Evolutionary conservation across 2,113 vertebrate genomes (phyloP).

Genomic region (Actenoides lindsayi): DNA sequence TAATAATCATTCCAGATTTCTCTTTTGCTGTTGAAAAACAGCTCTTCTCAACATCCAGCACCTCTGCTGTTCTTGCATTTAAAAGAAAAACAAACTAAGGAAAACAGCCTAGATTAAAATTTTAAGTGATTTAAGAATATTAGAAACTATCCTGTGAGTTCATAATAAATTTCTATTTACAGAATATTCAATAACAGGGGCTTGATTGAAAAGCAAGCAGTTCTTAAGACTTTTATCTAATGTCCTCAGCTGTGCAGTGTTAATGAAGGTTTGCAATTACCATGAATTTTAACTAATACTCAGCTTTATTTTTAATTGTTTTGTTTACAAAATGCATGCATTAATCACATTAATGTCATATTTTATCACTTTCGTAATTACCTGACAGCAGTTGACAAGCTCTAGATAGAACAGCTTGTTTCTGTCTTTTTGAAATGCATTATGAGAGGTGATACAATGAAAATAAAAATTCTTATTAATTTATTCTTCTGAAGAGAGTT

Average conservation of each 20-base stretch:
- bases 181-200: conserved; percentile 56
- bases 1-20: background rate
- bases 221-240: conserved; percentile 79
- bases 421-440: background rate
- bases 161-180: conserved; percentile 60
- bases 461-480: background rate
- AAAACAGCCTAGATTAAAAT: conserved; percentile 18
- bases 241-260: conserved; percentile 83
- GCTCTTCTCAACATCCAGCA: background rate
- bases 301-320: conserved; percentile 78
- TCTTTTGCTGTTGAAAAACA: background rate
- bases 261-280: conserved; percentile 86
- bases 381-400: background rate
- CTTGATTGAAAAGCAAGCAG: conserved; percentile 74
- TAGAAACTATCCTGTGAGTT: conserved; percentile 38
- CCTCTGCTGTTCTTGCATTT: background rate
- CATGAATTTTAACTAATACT: conserved; percentile 85
- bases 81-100: background rate
- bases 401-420: background rate
- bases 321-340: conserved; percentile 81
- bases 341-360: conserved; percentile 79
- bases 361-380: conserved; percentile 62
- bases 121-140: conserved; percentile 58
- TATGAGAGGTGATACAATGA: background rate
- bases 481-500: background rate